A percentile compares a stretch with the other conserved stretches of the same genome.
Conservation (phyloP, 2,888 invertebrate genomes). For the Cosmia pyralina region DNA sequence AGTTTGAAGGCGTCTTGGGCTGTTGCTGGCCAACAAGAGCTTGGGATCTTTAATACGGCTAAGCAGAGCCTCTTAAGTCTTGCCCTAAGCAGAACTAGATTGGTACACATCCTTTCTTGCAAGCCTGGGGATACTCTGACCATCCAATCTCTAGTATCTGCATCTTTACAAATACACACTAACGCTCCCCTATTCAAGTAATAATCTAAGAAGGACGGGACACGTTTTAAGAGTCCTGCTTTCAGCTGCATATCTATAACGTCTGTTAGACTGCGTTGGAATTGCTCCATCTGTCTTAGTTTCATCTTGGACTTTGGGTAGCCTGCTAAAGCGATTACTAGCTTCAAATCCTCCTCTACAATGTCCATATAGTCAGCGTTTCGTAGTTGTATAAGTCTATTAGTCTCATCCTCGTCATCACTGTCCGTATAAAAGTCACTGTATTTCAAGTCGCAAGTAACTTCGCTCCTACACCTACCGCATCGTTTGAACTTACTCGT, state of each 20-base stretch:
- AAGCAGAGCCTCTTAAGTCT: constrained; percentile 83
- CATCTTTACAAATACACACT: constrained; percentile 84
- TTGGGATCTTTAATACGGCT: constrained; percentile 82
- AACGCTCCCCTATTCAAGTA: constrained; percentile 85
- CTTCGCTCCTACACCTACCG: constrained; percentile 71
- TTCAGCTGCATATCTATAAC: constrained; percentile 85
- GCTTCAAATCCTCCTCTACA: constrained; percentile 80
- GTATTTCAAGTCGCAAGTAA: constrained; percentile 77
- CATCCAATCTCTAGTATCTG: constrained; percentile 83
- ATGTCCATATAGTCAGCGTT: constrained; percentile 82
- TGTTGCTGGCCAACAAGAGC: constrained; percentile 79
- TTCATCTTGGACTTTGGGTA: constrained; percentile 85
- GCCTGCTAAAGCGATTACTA: constrained; percentile 81
- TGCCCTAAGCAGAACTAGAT: constrained; percentile 79
- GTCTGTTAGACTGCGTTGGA: constrained; percentile 78
- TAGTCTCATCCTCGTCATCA: constrained; percentile 83
- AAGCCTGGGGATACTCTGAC: constrained; percentile 81
- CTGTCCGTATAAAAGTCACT: constrained; percentile 80
- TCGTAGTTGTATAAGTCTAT: constrained; percentile 80
- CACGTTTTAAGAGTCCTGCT: constrained; percentile 78
- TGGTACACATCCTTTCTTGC: constrained; percentile 82
- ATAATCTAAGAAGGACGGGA: constrained; percentile 82
- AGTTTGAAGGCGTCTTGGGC: constrained; percentile 83
- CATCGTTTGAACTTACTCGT: constrained; percentile 71
- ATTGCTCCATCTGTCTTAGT: constrained; percentile 80